phyloP scores from a whole-genome alignment of 2,113 vertebrate species.

The Microcebus murinus region DNA sequence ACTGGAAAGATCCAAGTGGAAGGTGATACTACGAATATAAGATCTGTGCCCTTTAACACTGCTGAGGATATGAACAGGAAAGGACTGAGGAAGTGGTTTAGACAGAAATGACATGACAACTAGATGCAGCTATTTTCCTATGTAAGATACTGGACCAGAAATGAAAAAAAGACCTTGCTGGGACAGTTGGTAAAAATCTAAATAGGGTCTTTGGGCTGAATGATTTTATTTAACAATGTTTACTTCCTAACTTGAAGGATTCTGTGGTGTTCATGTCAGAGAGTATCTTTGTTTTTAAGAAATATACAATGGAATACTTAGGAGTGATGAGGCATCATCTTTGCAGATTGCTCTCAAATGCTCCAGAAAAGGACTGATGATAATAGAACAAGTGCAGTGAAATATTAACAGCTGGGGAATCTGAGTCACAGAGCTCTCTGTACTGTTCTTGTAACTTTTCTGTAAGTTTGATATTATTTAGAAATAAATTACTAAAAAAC shows the following conservation, averaged over 20 bases:
- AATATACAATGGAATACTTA: background rate
- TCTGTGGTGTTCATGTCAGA: background rate
- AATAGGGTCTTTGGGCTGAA: background rate
- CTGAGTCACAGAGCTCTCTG: background rate
- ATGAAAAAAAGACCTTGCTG: background rate
- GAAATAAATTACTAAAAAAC: constrained; percentile 21
- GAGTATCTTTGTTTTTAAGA: background rate
- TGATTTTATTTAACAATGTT: background rate
- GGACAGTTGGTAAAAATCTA: background rate
- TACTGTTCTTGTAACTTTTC: background rate
- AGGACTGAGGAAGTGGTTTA: background rate
- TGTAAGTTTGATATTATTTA: background rate
- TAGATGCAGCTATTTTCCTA: background rate
- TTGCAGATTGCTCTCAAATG: background rate
- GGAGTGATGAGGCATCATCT: background rate
- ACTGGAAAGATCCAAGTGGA: background rate
- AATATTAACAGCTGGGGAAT: background rate
- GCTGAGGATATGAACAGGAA: background rate
- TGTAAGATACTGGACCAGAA: background rate
- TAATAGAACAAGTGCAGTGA: background rate
- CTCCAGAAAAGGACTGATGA: background rate
- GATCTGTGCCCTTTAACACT: background rate
- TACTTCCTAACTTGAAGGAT: background rate
- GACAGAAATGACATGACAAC: background rate
- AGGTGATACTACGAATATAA: background rate